phyloP scores from a whole-genome alignment of 2,113 vertebrate genomes.

The Synodontis membranacea region DNA sequence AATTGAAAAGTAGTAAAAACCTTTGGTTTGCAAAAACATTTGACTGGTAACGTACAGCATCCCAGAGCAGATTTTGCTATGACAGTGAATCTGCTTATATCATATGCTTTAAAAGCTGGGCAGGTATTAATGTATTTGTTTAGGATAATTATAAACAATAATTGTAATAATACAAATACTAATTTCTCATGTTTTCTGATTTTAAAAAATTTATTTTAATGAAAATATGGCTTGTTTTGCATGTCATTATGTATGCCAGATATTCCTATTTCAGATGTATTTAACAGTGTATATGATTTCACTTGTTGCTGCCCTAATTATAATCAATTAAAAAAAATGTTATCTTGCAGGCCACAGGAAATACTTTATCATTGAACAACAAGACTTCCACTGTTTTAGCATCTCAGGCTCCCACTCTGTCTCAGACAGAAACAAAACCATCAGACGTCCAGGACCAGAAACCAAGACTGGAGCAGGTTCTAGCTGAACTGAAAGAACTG shows the following conservation, averaged over 20 bases:
- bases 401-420: slow-evolving; percentile 34
- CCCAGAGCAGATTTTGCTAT: not conserved
- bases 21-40: too few species aligned
- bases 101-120: not conserved
- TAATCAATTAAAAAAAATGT: not conserved
- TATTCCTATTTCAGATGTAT: not conserved
- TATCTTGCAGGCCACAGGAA: slow-evolving; percentile 62
- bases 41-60: too few species aligned
- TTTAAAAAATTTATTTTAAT: too few species aligned
- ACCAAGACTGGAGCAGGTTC: slow-evolving; percentile 58
- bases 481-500: slow-evolving; percentile 71
- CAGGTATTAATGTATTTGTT: not conserved
- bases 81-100: too few species aligned
- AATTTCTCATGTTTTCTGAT: not conserved
- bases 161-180: not conserved
- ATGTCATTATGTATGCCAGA: not conserved
- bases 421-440: slow-evolving; percentile 35
- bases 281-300: not conserved
- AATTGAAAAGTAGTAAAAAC: too few species aligned
- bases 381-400: slow-evolving; percentile 53
- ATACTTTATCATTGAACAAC: slow-evolving; percentile 44
- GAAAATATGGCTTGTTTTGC: not conserved
- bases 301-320: not conserved
- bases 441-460: slow-evolving; percentile 51
- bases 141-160: not conserved